Conservation (phyloP, 2,113 vertebrate genomes). For the Balaeniceps rex region DNA sequence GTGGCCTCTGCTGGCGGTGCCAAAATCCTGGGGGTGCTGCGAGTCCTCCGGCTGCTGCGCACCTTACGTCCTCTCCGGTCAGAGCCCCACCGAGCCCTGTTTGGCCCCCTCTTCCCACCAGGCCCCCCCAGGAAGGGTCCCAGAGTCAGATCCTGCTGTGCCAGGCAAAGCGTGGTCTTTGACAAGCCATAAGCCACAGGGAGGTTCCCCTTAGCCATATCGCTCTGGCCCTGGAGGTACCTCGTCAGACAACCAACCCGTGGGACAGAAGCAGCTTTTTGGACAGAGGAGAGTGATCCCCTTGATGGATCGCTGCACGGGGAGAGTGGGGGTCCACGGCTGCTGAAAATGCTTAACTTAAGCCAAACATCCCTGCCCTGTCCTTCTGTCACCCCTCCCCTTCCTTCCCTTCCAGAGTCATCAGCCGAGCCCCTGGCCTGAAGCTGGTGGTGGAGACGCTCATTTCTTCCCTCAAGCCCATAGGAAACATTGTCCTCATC, state of each 20-base stretch:
- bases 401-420: slow-evolving; percentile 77
- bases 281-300: background rate
- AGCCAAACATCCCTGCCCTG: background rate
- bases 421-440: slow-evolving; percentile 93
- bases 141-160: background rate
- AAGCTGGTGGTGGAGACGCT: slow-evolving; percentile 97
- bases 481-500: slow-evolving; percentile 97
- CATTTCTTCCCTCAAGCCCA: slow-evolving; percentile 97
- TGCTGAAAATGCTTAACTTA: background rate
- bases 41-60: slow-evolving; percentile 89
- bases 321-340: background rate
- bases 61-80: slow-evolving; percentile 95
- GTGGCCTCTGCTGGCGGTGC: slow-evolving; percentile 93
- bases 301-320: background rate
- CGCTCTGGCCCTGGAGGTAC: background rate
- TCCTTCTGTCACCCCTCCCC: background rate
- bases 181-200: background rate
- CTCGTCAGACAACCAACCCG: background rate
- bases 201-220: background rate
- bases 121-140: background rate
- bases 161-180: background rate
- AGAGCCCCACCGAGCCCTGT: background rate
- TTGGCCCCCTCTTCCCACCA: background rate
- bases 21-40: slow-evolving; percentile 94
- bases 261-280: background rate